These are phyloP conservation scores for Cephalopholis sonnerati DNA, from an alignment of 2,113 vertebrate genomes.

Conservation along the genomic window DNA sequence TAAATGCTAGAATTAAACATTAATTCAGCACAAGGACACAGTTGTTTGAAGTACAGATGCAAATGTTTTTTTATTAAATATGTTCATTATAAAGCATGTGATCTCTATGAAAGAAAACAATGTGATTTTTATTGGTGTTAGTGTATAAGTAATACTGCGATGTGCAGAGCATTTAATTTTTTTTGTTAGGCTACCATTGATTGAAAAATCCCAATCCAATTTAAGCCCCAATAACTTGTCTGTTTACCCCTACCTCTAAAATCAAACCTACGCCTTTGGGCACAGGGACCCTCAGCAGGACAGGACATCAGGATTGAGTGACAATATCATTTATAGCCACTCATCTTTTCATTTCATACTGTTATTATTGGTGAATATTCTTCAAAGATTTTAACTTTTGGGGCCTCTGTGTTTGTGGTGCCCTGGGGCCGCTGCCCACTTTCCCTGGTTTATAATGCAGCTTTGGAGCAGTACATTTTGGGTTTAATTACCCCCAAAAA, in stretches of 20 bases:
- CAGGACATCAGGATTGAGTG: background rate
- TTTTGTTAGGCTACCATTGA: too few relatives aligned
- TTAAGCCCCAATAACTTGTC: background rate
- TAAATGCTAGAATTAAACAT: background rate
- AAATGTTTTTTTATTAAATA: background rate
- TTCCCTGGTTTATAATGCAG: constrained; percentile 2
- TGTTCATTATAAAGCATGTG: background rate
- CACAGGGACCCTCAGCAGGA: background rate
- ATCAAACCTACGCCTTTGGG: background rate
- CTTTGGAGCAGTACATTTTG: background rate
- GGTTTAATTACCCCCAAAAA: background rate
- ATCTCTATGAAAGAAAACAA: background rate
- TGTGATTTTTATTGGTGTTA: background rate
- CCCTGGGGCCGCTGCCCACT: background rate
- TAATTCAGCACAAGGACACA: background rate
- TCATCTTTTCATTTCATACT: background rate
- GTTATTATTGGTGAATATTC: background rate
- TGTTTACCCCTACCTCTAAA: background rate
- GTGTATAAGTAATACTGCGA: background rate
- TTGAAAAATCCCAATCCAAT: background rate
- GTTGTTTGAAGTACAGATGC: constrained; percentile 1
- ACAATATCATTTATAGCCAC: background rate
- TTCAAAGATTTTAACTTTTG: background rate
- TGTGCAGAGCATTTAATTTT: background rate
- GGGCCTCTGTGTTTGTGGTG: background rate